A percentile compares a stretch with the other conserved stretches of the same genome.
These are phyloP conservation scores for Malurus splendens DNA, from an alignment of 2,797 vertebrate genomes.

Conservation along the genomic window DNA sequence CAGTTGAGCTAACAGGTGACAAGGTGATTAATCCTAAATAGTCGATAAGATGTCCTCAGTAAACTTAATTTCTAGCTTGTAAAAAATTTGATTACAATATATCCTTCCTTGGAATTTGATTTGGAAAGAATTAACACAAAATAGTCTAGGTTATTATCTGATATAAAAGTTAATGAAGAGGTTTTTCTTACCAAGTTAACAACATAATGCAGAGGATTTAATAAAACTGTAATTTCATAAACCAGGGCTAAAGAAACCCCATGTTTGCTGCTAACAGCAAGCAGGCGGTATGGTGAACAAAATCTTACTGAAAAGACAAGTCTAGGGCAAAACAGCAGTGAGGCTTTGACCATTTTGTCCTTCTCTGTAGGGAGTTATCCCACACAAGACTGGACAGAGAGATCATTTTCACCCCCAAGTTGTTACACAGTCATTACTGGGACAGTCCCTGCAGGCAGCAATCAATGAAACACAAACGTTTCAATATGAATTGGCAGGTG, in stretches of 20 bases:
- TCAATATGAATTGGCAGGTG: constrained; percentile 36
- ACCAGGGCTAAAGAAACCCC: neutral
- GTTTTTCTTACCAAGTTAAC: constrained; percentile 36
- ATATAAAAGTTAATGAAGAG: constrained; percentile 17
- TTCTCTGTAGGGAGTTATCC: constrained; percentile 34
- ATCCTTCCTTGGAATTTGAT: neutral
- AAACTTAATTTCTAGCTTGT: constrained; percentile 18
- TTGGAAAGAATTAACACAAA: constrained; percentile 11
- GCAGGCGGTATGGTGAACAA: constrained; percentile 35
- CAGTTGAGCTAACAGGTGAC: neutral
- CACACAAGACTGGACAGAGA: constrained; percentile 43
- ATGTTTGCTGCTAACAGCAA: constrained; percentile 24
- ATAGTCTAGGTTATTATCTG: neutral
- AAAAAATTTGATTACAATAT: neutral
- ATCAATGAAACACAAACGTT: constrained; percentile 60
- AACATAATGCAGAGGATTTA: constrained; percentile 4
- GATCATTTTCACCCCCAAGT: constrained; percentile 50
- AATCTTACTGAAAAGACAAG: constrained; percentile 35
- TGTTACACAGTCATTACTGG: constrained; percentile 40
- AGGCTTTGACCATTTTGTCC: constrained; percentile 46
- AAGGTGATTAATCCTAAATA: neutral
- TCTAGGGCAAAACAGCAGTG: constrained; percentile 28
- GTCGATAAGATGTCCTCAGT: neutral
- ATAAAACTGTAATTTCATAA: constrained; percentile 32
- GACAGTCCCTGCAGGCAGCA: constrained; percentile 42